Evolutionary conservation across 2,888 invertebrate genomes (phyloP), one percentile per base, ranked within the genome.

Genomic region (Coleophora flavipennella): DNA sequence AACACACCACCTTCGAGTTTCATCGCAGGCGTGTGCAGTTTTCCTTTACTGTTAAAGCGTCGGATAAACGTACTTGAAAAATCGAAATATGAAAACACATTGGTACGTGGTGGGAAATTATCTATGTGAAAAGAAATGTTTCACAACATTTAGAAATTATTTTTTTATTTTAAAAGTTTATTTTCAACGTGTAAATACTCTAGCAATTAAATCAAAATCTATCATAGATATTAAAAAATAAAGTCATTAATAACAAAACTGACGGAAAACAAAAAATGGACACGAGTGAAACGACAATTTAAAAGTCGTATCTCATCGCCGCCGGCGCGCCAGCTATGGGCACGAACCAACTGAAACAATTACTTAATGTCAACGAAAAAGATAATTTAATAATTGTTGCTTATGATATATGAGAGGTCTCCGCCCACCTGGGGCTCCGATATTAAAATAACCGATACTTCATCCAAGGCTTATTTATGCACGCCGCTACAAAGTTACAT

Each of bases 311-410:
- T 51, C 63, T 77, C 73, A 75, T 68, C 64, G 10, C 10, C 54
- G 43, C 43, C 50, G 62, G 64, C 62, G 65, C 67, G 67, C 72
- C 62, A 60, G 73, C 64, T 69, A 69, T 68, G 72, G 63, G 57
- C 67, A 45, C 56, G 57, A 54, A 44, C 69, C 60, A 61, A 62
- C 60, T 57, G 57, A 76, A 80, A 83, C 84, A 84, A 84, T 84
- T 83, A 84, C 84, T 84, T 84, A 83, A 81, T 76, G 81, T 83
- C 84, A 78, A 74, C 79, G 68, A 76, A 78, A 79, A 80, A 81
- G 74, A 83, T 83, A 83, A 83, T 83, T 83, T 80, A 84, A 83
- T 84, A 83, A 84, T 84, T 84, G 81, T 81, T 71, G 53, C 42
- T 59, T 58, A 79, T 81, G 83, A 84, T 81, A 70, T 79, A 84